Evolutionary conservation across 2,888 invertebrate species (phyloP), one percentile per base, ranked within the genome.

Genomic region (Meiosimyza platycephala): DNA sequence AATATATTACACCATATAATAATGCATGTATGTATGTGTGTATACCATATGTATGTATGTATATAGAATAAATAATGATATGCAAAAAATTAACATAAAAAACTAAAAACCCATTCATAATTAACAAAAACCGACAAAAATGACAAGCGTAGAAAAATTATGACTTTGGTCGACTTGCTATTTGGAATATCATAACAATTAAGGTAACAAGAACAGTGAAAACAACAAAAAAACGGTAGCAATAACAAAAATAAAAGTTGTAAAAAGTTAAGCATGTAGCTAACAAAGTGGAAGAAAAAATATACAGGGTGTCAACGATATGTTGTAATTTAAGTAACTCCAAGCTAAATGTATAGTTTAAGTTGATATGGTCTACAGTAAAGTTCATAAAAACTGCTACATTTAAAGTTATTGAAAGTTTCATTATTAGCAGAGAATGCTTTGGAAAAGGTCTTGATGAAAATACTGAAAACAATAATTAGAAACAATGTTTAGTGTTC

Each of bases 101-200:
- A 40, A 40, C 40, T 9, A 40, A 57, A 48, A 33, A 52, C 40
- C 15, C 62, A 70, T 70, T 70, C 73, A 73, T 73, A 73, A 73
- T 73, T 73, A 69, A 73, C 64, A 64, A 73, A 71, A 63, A 52
- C 73, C 73, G 73, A 73, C 69, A 59, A 69, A 73, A 73, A 73
- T 73, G 69, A 73, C 69, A 73, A 64, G 73, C 73, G 73, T 69
- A 65, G 73, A 73, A 64, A 73, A 73, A 69, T 73, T 73, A 73
- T 73, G 73, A 71, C 71, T 71, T 64, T 55, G 71, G 63, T 64
- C 63, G 71, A 73, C 73, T 73, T 57, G 64, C 51, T 69, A 57
- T 64, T 48, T 50, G 52, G 65, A 57, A 64, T 71, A 65, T 59
- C 50, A 55, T 71, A 50, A 48, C 64, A 71, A 60, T 52, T 47